These are phyloP conservation scores for Adrianichthys oophorus DNA, from an alignment of 2,797 vertebrate species.

Conservation along the genomic window DNA sequence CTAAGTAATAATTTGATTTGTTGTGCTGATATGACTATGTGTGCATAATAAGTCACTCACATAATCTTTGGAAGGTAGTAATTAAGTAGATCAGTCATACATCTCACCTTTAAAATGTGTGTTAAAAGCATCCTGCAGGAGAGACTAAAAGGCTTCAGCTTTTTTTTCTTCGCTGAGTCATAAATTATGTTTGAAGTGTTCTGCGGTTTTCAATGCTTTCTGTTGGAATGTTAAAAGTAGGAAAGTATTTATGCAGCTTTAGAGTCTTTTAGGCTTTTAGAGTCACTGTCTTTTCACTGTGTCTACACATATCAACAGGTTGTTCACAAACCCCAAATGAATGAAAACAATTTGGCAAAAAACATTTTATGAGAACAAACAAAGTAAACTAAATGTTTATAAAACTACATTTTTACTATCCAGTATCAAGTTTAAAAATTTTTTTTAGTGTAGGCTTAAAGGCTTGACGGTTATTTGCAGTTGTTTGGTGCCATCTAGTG, in stretches of 20 bases:
- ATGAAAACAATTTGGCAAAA: background rate
- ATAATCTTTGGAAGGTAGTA: slow-evolving; percentile 69
- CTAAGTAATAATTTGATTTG: slow-evolving; percentile 62
- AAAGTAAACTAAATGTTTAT: too few relatives aligned
- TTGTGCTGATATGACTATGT: slow-evolving; percentile 44
- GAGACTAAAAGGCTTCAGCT: slow-evolving; percentile 51
- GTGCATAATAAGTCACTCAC: slow-evolving; percentile 64
- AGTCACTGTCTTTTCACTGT: background rate
- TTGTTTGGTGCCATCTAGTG: background rate
- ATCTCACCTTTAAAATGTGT: slow-evolving; percentile 54
- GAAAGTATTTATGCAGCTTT: slow-evolving; percentile 6
- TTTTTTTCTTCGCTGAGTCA: slow-evolving; percentile 23
- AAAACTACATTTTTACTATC: too few relatives aligned
- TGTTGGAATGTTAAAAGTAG: slow-evolving; percentile 13
- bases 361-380: too few relatives aligned
- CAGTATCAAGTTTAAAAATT: too few relatives aligned
- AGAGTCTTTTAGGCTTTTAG: slow-evolving; percentile 7
- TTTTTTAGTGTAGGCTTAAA: too few relatives aligned
- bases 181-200: slow-evolving; percentile 41
- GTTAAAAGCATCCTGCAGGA: slow-evolving; percentile 42
- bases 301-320: background rate
- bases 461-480: too few relatives aligned
- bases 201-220: slow-evolving; percentile 4
- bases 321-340: background rate
- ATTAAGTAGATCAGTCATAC: slow-evolving; percentile 71